Evolutionary conservation across 2,888 invertebrate species (phyloP), one percentile per base, ranked within the genome.

Genomic region (Monoplex corrugatus): DNA sequence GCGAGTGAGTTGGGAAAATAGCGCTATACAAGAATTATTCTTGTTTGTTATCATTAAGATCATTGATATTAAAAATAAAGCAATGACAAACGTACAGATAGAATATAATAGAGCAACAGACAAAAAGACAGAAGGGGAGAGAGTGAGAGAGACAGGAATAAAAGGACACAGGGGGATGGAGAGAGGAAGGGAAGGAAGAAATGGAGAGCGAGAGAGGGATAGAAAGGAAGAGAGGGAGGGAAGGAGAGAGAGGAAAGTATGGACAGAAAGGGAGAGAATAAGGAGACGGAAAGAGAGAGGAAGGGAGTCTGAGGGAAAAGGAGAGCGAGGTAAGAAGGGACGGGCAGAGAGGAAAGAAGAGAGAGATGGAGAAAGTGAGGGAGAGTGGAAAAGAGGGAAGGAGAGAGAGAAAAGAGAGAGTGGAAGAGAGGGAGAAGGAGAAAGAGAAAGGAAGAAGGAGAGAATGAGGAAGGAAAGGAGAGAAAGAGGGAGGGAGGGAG

Each of bases 221-320:
- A 83, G 40, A 83, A 19, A 83, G 83, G 43, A 44, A 85, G 85
- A 83, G 83, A 83, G 83, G 43, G 83, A 83, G 83, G 43, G 83
- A 83, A 44, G 43, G 83, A 83, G 83, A 83, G 83, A 83, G 83
- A n/a, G n/a, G n/a, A n/a, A n/a, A n/a, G n/a, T n/a, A n/a, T n/a
- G n/a, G n/a, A n/a, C n/a, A n/a, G n/a, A n/a, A n/a, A n/a, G n/a
- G n/a, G n/a, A n/a, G n/a, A n/a, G n/a, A n/a, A n/a, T n/a, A 23
- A 57, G 57, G 57, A 23, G 23, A 23, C 45, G 35, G 13, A 2
- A 2, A 35, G 57, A 32, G 57, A 35, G 43, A 44, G 19, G 40
- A 83, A n/a, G 83, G 43, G 83, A 83, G 43, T 43, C 16, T 43
- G 83, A 83, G 83, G 43, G 40, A 23, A n/a, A 83, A 16, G 43